Conservation (phyloP, 2,113 vertebrate species). For the Gymnogyps californianus region DNA sequence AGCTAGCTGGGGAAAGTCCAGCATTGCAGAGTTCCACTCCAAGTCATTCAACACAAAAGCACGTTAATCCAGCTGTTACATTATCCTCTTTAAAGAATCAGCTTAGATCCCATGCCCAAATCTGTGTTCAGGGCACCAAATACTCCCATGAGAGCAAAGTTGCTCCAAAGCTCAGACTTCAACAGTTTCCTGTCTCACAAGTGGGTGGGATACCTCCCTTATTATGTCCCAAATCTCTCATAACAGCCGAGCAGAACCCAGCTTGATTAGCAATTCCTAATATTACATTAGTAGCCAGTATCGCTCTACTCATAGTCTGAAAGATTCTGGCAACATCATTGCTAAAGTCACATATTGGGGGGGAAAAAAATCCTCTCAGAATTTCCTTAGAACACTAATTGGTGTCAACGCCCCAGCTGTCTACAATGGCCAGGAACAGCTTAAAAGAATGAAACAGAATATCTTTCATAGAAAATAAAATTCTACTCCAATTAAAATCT, state of each 20-base stretch:
- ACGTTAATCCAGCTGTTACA: slow-evolving; percentile 14
- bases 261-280: background rate
- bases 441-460: background rate
- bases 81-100: background rate
- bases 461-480: background rate
- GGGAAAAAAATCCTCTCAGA: background rate
- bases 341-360: background rate
- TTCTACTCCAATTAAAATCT: background rate
- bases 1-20: background rate
- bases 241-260: background rate
- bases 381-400: background rate
- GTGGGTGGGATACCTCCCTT: background rate
- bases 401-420: background rate
- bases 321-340: background rate
- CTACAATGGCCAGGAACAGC: background rate
- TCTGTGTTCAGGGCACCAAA: background rate
- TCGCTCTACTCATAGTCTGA: background rate
- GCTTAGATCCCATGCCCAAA: slow-evolving; percentile 2
- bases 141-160: background rate
- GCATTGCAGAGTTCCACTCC: background rate
- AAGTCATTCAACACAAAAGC: background rate
- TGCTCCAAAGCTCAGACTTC: background rate
- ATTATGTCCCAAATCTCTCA: background rate
- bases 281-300: background rate
- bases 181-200: background rate